Evolutionary conservation across 2,113 vertebrate species (phyloP), one percentile per base, ranked within the genome.

Genomic region (Prunella fulvescens): DNA sequence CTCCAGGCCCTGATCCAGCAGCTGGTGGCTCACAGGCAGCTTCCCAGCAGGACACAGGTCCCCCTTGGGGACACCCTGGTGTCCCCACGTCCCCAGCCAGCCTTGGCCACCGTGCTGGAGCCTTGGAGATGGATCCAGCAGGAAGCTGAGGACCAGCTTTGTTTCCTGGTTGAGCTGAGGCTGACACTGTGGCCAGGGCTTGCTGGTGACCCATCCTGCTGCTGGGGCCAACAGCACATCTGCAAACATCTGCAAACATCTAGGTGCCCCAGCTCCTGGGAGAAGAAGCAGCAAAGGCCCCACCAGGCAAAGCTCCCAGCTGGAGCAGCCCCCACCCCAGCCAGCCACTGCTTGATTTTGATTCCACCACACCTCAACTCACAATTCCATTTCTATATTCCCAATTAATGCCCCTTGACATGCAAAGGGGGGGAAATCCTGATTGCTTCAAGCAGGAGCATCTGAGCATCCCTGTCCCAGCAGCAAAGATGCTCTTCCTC

Each of bases 161-260:
- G 33, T 40, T 69, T 69, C 87, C 72, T 50, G 3, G 53, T 44
- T 47, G 67, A 87, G 70, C 65, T 0, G 2, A 65, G 53, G 66
- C 58, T 6, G 1, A 54, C 12, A 5, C 28, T 4, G 2, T 28
- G 2, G 50, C 54, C 31, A 2, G 42, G 26, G 15, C 19, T 90
- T 0, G 0, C 57, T 65, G 65, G 60, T 74, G 81, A 84, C 39
- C 37, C 0, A 1, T 67, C 42, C 56, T 57, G 50, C 25, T 3
- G 3, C 89, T 12, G 4, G 10, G 39, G 92, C 87, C 90, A 91
- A 4, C 29, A 35, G 81, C 81, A 81, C 95, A 91, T 95, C 93
- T 92, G 94, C 84, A 94, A 90, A 88, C 91, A 85, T 90, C 93
- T 89, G 80, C 69, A 85, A 76, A 91, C 93, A 88, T 90, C 94